phyloP scores from a whole-genome alignment of 2,888 invertebrate genomes.

The Drosophila setosimentum region DNA sequence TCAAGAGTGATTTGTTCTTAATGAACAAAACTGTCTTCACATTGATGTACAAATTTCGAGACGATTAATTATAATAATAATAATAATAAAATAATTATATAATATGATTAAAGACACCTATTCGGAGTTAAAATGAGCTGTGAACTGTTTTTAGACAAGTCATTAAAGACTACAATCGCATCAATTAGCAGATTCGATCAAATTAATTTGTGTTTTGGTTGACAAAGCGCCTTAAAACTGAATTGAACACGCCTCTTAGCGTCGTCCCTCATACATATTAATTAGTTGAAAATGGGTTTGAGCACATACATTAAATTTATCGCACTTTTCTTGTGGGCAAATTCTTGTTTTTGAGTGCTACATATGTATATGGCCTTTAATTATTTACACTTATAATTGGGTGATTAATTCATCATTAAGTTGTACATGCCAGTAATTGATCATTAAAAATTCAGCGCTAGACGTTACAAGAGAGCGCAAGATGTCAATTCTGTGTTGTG shows the following conservation, averaged over 20 bases:
- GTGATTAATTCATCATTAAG: constrained; percentile 64
- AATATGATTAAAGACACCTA: not conserved
- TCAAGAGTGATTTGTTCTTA: too few species aligned
- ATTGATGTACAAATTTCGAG: not conserved
- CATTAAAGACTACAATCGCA: not conserved
- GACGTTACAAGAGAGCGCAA: not conserved
- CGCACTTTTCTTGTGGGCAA: not conserved
- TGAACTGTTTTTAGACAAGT: not conserved
- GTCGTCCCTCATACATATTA: constrained; percentile 65
- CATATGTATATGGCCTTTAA: constrained; percentile 47
- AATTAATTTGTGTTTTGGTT: constrained; percentile 1
- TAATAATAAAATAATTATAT: not conserved
- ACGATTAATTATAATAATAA: not conserved
- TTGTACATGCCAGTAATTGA: constrained; percentile 60
- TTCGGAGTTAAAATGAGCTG: not conserved
- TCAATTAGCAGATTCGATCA: not conserved
- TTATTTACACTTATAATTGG: constrained; percentile 70
- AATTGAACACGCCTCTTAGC: constrained; percentile 29
- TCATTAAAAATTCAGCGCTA: constrained; percentile 68
- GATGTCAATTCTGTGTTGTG: not conserved
- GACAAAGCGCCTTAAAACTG: constrained; percentile 21
- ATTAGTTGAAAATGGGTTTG: constrained; percentile 56
- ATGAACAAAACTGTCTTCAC: not conserved
- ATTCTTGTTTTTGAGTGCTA: constrained; percentile 33
- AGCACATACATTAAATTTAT: constrained; percentile 11